A percentile compares a stretch with the other conserved stretches of the same genome.
These are phyloP conservation scores for Corythornis cristatus DNA, from an alignment of 2,113 vertebrate species.

Conservation along the genomic window DNA sequence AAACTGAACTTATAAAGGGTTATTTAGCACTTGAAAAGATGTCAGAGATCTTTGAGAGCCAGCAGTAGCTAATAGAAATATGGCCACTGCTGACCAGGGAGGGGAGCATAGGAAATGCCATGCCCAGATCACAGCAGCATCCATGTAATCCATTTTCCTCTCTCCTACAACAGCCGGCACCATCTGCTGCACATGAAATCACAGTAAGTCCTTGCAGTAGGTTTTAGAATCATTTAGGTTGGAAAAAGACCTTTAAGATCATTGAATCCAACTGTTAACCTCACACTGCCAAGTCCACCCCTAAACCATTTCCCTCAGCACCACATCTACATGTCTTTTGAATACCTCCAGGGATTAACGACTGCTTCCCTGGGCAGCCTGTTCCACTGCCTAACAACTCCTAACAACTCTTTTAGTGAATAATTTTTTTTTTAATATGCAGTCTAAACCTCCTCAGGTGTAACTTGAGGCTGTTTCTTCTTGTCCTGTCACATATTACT, in stretches of 20 bases:
- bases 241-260: background rate
- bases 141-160: slow-evolving; percentile 52
- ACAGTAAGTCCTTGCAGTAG: background rate
- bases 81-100: background rate
- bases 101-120: background rate
- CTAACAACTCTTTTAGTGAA: background rate
- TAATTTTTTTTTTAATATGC: background rate
- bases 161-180: background rate
- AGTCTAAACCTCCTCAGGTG: background rate
- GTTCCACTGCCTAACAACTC: background rate
- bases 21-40: background rate
- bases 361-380: background rate
- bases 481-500: background rate
- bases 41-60: slow-evolving; percentile 6
- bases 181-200: slow-evolving; percentile 9
- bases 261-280: background rate
- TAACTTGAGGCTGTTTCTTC: rapidly evolving
- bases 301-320: background rate
- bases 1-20: background rate
- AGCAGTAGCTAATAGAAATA: background rate
- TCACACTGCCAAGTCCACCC: background rate
- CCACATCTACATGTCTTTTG: background rate
- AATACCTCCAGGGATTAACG: background rate
- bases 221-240: background rate
- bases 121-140: slow-evolving; percentile 43